phyloP scores from a whole-genome alignment of 2,113 vertebrate species.

The Macquaria ambigua region DNA sequence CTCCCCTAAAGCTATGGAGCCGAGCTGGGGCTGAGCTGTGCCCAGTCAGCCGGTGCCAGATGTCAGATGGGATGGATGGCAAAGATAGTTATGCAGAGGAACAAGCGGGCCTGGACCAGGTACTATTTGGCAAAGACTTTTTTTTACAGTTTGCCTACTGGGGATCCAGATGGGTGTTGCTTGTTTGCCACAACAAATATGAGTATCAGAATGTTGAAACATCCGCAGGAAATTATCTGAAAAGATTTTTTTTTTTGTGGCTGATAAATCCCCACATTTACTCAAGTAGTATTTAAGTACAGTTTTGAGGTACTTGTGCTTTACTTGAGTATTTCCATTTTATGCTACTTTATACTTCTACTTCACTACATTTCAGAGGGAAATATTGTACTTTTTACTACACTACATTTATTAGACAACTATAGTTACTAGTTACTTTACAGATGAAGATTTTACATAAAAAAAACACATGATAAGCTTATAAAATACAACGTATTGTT shows the following conservation, averaged over 20 bases:
- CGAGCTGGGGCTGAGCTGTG: conserved; percentile 72
- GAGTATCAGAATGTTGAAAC: conserved; percentile 32
- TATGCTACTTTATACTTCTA: too few species aligned
- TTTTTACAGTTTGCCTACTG: conserved; percentile 59
- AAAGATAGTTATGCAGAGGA: conserved; percentile 71
- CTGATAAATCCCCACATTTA: conserved; percentile 11
- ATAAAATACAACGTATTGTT: too few species aligned
- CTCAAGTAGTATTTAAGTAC: too few species aligned
- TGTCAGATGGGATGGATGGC: conserved; percentile 79
- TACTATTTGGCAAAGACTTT: conserved; percentile 56
- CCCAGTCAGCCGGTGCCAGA: conserved; percentile 78
- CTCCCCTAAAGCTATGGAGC: conserved; percentile 79
- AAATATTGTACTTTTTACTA: too few species aligned
- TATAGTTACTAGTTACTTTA: not conserved
- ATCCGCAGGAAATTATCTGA: conserved; percentile 7
- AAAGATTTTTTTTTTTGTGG: not conserved
- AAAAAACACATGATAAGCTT: too few species aligned
- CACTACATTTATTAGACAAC: not conserved
- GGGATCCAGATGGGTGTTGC: conserved; percentile 43
- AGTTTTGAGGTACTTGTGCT: not conserved
- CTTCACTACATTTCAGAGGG: too few species aligned
- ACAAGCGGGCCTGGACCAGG: conserved; percentile 63
- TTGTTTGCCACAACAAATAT: conserved; percentile 58
- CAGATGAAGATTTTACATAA: not conserved
- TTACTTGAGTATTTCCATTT: too few species aligned